phyloP scores from a whole-genome alignment of 1,140 invertebrate species.

The Zaprionus kolodkinae region DNA sequence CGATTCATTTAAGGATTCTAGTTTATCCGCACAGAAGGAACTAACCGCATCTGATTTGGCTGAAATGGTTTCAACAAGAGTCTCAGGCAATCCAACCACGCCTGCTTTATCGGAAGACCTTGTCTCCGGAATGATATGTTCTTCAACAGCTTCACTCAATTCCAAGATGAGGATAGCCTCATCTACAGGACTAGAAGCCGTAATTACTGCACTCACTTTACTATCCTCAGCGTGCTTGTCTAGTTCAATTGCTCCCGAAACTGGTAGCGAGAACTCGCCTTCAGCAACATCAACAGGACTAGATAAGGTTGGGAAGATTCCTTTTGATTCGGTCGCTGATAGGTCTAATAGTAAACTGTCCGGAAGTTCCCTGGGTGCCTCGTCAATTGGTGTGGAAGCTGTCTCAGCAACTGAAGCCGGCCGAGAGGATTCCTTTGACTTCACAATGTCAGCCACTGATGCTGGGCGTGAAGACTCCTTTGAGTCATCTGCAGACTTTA shows the following conservation, averaged over 20 bases:
- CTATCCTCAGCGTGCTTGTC: slow-evolving; percentile 53
- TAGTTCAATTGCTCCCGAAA: slow-evolving; percentile 1
- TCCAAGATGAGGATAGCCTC: slow-evolving; percentile 50
- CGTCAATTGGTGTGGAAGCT: slow-evolving; percentile 69
- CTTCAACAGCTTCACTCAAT: slow-evolving; percentile 11
- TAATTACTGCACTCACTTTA: slow-evolving; percentile 42
- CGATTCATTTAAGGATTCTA: slow-evolving; percentile 24
- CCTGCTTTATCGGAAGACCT: slow-evolving; percentile 3
- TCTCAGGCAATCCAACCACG: slow-evolving; percentile 18
- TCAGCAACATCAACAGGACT: slow-evolving; percentile 77
- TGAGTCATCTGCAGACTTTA: slow-evolving; percentile 25
- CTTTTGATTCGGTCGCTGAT: slow-evolving; percentile 28
- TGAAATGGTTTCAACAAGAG: slow-evolving; percentile 21
- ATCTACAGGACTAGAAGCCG: slow-evolving; percentile 77
- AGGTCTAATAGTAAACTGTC: slow-evolving; percentile 20
- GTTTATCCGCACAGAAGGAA: slow-evolving; percentile 38
- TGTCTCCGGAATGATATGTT: slow-evolving; percentile 47
- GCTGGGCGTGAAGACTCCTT: slow-evolving; percentile 55
- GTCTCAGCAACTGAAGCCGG: slow-evolving; percentile 59
- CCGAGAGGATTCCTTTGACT: slow-evolving; percentile 45
- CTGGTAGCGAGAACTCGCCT: slow-evolving; percentile 55
- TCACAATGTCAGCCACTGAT: slow-evolving; percentile 32
- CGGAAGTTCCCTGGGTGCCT: slow-evolving; percentile 48
- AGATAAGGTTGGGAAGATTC: slow-evolving; percentile 62
- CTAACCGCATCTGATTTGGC: slow-evolving; percentile 24